Base-by-base conservation (phyloP, 2,888 invertebrate genomes). In the Drosophila tripunctata region DNA sequence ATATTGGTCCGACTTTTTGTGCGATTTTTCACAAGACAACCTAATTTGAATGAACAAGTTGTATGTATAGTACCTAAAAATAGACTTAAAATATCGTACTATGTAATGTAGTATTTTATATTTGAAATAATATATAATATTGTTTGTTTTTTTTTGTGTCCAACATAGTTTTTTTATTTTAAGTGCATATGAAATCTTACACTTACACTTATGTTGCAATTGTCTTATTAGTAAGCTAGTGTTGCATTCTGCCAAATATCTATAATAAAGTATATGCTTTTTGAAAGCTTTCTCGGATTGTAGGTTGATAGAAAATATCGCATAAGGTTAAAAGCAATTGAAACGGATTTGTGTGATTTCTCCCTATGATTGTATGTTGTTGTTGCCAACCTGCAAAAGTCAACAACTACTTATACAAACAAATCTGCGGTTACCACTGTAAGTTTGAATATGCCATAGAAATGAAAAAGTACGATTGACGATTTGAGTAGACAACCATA, bases 281-380 rank as follows among this genome's bases (percentile, higher is more conserved):
- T 24, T 21, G 21, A 41, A 36, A 60, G 38, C 10, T n/a, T 45
- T 40, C 41, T 40, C 17, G 45, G 38, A 50, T 56, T 56, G 74
- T 74, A 56, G 74, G 70, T 38, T 41, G 62, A 44, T 79, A 85
- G 86, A 86, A 79, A 79, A 79, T 75, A 58, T 79, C 79, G 75
- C 82, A 85, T 76, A 82, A 85, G 79, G 40, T 44, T 30, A 33
- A 44, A 41, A 75, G 63, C 67, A 83, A 76, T 77, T 60, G 43
- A 56, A 66, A 21, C 48, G 65, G 69, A 69, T 74, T 73, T 30
- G 54, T 24, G n/a, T 24, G 24, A 14, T 43, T 40, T 22, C 27
- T 21, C 33, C 6, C 27, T 12, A 27, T 22, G 17, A 12, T 30
- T 19, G 33, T 19, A 31, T 67, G 69, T 47, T 61, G 43, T 44